Evolutionary conservation across 2,888 invertebrate genomes (phyloP).

Genomic region (Stenchaetothrips biformis): DNA sequence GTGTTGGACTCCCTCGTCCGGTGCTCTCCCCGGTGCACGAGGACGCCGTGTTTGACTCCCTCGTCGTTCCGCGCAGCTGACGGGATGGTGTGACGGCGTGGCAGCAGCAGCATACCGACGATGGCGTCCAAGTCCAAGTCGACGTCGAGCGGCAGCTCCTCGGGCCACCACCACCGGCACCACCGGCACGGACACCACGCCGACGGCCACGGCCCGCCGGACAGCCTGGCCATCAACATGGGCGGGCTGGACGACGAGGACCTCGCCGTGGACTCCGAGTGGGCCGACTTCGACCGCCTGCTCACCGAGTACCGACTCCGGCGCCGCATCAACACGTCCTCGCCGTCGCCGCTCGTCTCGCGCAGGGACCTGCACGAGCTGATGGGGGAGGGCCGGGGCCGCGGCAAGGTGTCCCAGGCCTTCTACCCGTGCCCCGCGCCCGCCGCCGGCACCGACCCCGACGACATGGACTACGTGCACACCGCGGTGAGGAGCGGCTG

Average conservation of each 20-base stretch:
- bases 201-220: not conserved
- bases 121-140: constrained; percentile 22
- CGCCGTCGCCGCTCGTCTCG: constrained; percentile 34
- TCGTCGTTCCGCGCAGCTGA: no score
- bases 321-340: constrained; percentile 36
- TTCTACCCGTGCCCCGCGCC: constrained; percentile 57
- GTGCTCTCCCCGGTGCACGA: constrained; percentile 32
- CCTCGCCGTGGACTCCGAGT: constrained; percentile 51
- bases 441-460: constrained; percentile 45
- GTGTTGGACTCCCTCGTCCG: constrained; percentile 20
- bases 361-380: constrained; percentile 24
- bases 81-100: not conserved
- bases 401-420: constrained; percentile 42
- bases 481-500: constrained; percentile 44
- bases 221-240: not conserved
- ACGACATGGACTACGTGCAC: constrained; percentile 48
- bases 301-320: constrained; percentile 48
- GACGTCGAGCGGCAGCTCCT: not conserved
- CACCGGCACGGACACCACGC: not conserved
- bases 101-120: not conserved
- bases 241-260: constrained; percentile 45
- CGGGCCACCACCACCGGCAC: not conserved
- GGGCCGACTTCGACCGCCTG: constrained; percentile 56
- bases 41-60: constrained; percentile 27
- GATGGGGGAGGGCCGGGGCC: not conserved